phyloP scores from a whole-genome alignment of 2,113 vertebrate species.

The Zosterops pallidus region DNA sequence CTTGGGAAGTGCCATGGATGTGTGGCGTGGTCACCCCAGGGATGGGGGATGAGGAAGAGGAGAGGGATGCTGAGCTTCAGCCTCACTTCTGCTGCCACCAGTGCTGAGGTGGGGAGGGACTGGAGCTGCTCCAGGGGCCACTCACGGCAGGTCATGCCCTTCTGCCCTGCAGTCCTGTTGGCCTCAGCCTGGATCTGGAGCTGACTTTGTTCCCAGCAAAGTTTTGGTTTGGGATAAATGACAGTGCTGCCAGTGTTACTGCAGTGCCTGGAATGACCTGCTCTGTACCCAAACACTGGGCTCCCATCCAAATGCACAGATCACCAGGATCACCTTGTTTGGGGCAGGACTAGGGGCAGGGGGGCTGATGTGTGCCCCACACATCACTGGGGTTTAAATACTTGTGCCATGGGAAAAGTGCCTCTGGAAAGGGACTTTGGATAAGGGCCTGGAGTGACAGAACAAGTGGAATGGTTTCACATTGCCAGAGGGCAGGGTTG shows the following conservation, averaged over 20 bases:
- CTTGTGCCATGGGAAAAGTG: neutral
- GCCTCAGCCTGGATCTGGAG: neutral
- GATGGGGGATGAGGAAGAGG: neutral
- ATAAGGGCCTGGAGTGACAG: neutral
- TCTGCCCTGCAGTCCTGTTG: neutral
- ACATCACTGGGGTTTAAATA: no score
- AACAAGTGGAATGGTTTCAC: neutral
- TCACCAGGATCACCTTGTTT: neutral
- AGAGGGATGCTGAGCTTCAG: neutral
- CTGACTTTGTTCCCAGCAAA: neutral
- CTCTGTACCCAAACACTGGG: neutral
- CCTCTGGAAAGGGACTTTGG: neutral
- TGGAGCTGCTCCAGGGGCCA: neutral
- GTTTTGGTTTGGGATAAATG: neutral
- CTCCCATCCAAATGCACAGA: neutral
- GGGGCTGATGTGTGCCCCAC: neutral
- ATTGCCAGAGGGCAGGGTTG: rapidly evolving
- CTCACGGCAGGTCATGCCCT: neutral
- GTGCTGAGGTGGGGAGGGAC: neutral
- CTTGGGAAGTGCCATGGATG: rapidly evolving
- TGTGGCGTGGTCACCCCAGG: rapidly evolving
- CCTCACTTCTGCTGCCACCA: neutral
- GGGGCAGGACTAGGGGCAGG: neutral
- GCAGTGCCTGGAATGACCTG: no score
- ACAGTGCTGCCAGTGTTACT: neutral